These are phyloP conservation scores for Argyra leucocephala DNA, from an alignment of 2,888 invertebrate species.

Conservation along the genomic window DNA sequence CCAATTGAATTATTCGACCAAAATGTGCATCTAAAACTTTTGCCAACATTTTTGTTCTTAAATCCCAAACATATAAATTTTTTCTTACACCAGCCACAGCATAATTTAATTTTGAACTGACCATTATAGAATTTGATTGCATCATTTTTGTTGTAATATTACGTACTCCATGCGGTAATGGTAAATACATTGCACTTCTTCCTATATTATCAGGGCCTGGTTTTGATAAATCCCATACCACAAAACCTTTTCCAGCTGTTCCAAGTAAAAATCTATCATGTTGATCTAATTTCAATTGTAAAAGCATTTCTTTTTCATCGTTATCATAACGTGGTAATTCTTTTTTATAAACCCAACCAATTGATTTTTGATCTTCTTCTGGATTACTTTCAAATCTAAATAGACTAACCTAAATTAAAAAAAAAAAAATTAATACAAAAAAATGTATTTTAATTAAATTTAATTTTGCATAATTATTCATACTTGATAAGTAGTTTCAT, in stretches of 20 bases:
- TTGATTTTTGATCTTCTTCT: constrained; percentile 21
- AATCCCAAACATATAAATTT: constrained; percentile 88
- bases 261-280: constrained; percentile 73
- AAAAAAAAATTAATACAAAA: not conserved
- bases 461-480: not conserved
- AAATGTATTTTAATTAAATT: not conserved
- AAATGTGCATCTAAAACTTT: constrained; percentile 95
- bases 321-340: constrained; percentile 58
- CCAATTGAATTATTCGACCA: constrained; percentile 86
- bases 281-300: constrained; percentile 74
- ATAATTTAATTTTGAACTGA: constrained; percentile 81
- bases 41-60: constrained; percentile 68
- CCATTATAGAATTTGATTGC: constrained; percentile 81
- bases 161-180: constrained; percentile 74
- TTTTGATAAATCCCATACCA: constrained; percentile 67
- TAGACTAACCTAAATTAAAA: constrained; percentile 27
- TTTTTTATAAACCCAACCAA: constrained; percentile 52
- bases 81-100: constrained; percentile 94
- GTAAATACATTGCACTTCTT: constrained; percentile 55
- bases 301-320: constrained; percentile 63
- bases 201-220: constrained; percentile 39
- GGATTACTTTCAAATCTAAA: constrained; percentile 32
- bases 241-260: constrained; percentile 73
- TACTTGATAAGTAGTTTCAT: constrained; percentile 53
- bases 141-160: constrained; percentile 90